These are phyloP conservation scores for Syrista parreyssii DNA, from an alignment of 2,888 invertebrate species.

Conservation along the genomic window DNA sequence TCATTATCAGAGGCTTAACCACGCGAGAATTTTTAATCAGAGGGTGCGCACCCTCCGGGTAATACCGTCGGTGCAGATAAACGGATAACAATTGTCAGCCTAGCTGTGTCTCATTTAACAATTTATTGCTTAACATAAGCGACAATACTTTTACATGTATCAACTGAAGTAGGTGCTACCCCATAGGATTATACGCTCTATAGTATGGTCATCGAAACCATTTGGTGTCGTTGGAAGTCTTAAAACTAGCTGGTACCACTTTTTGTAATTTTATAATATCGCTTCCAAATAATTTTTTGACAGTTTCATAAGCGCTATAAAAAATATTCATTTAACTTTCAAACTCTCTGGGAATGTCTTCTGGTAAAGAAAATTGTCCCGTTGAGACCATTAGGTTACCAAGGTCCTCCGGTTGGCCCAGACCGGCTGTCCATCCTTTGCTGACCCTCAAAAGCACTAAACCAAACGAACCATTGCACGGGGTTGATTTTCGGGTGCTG, in stretches of 20 bases:
- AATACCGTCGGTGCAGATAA: constrained; percentile 56
- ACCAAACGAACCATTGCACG: constrained; percentile 57
- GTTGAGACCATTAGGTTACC: background rate
- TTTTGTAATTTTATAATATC: background rate
- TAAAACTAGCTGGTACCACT: background rate
- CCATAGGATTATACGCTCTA: constrained; percentile 43
- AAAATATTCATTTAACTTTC: background rate
- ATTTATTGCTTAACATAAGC: constrained; percentile 23
- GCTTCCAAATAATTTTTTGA: background rate
- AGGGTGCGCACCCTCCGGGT: constrained; percentile 64
- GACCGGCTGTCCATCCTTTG: background rate
- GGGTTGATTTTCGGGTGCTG: constrained; percentile 40
- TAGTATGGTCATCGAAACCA: constrained; percentile 52
- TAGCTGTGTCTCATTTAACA: constrained; percentile 38
- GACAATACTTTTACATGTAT: constrained; percentile 45
- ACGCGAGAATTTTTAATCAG: constrained; percentile 68
- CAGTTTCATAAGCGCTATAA: background rate
- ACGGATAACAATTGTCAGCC: constrained; percentile 56
- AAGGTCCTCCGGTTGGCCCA: background rate
- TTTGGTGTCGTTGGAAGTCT: constrained; percentile 32
- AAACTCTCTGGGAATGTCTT: background rate
- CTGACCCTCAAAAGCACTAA: constrained; percentile 47
- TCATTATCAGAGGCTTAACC: constrained; percentile 67
- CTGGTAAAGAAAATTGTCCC: background rate
- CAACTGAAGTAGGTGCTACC: constrained; percentile 47